phyloP scores from a whole-genome alignment of 2,888 invertebrate genomes.

The Atethmia centrago region DNA sequence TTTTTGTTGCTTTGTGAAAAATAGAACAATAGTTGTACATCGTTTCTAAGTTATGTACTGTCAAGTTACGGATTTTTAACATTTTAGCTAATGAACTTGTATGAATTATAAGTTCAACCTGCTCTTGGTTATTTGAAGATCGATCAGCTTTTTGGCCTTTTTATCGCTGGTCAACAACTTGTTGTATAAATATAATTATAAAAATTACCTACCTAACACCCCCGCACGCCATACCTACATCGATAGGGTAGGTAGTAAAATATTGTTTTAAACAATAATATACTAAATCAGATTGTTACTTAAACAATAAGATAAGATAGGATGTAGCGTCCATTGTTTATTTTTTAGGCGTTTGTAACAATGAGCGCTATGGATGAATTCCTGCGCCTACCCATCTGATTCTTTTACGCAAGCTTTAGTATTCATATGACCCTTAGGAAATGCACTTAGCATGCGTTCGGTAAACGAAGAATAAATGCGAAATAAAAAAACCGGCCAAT shows the following conservation, averaged over 20 bases:
- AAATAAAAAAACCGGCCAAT: neutral
- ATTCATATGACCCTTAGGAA: slow-evolving; percentile 40
- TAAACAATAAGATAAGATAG: slow-evolving; percentile 68
- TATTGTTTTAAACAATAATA: slow-evolving; percentile 12
- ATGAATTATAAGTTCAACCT: slow-evolving; percentile 18
- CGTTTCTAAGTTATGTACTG: neutral
- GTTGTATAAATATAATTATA: slow-evolving; percentile 3
- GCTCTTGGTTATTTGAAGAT: slow-evolving; percentile 47
- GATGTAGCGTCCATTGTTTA: slow-evolving; percentile 74
- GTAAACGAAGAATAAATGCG: neutral
- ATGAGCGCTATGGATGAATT: slow-evolving; percentile 73
- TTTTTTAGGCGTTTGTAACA: slow-evolving; percentile 75
- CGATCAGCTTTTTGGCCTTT: slow-evolving; percentile 34
- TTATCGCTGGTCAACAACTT: slow-evolving; percentile 24
- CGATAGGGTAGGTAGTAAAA: neutral
- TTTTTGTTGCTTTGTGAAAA: slow-evolving; percentile 21
- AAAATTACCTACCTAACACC: neutral
- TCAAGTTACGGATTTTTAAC: slow-evolving; percentile 1
- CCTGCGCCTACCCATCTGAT: slow-evolving; percentile 63
- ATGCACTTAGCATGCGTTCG: slow-evolving; percentile 15
- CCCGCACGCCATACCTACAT: neutral
- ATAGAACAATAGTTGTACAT: slow-evolving; percentile 13
- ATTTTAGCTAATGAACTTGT: slow-evolving; percentile 35
- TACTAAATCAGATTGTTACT: slow-evolving; percentile 60
- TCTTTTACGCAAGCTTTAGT: slow-evolving; percentile 60